Base-by-base conservation (phyloP, 2,888 invertebrate genomes). In the Lasioglossum morio region DNA sequence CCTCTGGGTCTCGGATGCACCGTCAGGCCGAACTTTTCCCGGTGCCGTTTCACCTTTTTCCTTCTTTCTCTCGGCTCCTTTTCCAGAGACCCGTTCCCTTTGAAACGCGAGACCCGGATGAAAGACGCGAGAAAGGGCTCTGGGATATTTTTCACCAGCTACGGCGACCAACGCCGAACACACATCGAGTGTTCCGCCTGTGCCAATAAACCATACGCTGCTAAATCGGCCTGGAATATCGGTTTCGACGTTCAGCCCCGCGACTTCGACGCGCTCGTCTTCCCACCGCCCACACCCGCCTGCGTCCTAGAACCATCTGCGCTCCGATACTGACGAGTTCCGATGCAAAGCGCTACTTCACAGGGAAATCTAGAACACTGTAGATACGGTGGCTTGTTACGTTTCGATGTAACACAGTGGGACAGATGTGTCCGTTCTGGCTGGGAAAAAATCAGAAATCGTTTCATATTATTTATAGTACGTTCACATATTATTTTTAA, bases 11-110 rank as follows among this genome's bases (percentile, higher is more conserved):
- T 85, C 74, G 85, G 83, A 88, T 85, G 88, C 86, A 86, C 79
- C 86, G 79, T 84, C 82, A 86, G 89, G 86, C 81, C 86, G 88
- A 86, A 84, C 85, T 82, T 82, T 83, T 83, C 79, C 87, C 63
- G 63, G 82, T 72, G 78, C 84, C 78, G 70, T 79, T 72, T 80
- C 48, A 30, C 72, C 46, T 72, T 69, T 23, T 69, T 37, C 69
- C 34, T 69, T 23, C 69, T 69, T 69, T 69, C 69, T 37, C 69
- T 69, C 37, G 30, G 19, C 1, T 70, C 69, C 40, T 72, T 34
- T 66, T 40, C 70, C 19, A n/a, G 40, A 40, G 40, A 37, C 37
- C 27, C 48, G n/a, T 27, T 63, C 30, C 79, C 23, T 82, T 86
- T 88, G 82, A 89, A 83, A 84, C 75, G 75, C 82, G 80, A 80